Base-by-base conservation (phyloP, 2,113 vertebrate species). In the Ascaphus truei region DNA sequence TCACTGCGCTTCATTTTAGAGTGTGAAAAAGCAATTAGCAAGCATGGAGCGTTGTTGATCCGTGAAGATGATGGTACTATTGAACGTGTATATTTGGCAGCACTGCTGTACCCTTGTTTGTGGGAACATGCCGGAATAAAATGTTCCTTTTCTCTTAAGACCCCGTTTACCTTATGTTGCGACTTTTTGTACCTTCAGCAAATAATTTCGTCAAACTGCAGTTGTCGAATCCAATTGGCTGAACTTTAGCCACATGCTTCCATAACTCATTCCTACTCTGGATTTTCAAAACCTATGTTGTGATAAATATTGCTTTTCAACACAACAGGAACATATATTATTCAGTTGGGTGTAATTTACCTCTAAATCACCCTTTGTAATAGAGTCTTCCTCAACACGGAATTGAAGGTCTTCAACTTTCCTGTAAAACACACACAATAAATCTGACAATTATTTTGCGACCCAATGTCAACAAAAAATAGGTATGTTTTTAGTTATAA, bases 341-440 rank as follows among this genome's bases (percentile, higher is more conserved):
- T 31, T 60, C 18, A 78, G 62, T 16, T 66, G 48, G 47, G 34
- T 72, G 66, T 48, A 18, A 80, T 85, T 94, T 98, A 99, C 98
- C 98, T 99, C 98, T 68, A 99, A 86, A 68, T 99, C 98, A 71
- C 98, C 96, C 94, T 99, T 99, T 82, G 96, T 98, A 77, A 99
- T 99, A 30, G 94, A 99, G 69, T 98, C 96, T 85, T 99, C 96
- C 65, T 99, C 98, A 45, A 99, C 95, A 11, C 95, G 93, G 83
- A 99, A 99, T 80, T 98, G 96, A 80, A 99, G 95, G 75, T 99
- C 98, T 78, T 99, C 98, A 79, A 98, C 96, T 72, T 92, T 99
- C 87, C 98, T 99, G 77, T 83, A 79, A 82, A 56, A 66, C 57
- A 31, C 87, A 37, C 69, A 76, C 47, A 72, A 66, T 72, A 68